Conservation (phyloP, 1,140 invertebrate species). For the Ptiloglossa arizonensis region DNA sequence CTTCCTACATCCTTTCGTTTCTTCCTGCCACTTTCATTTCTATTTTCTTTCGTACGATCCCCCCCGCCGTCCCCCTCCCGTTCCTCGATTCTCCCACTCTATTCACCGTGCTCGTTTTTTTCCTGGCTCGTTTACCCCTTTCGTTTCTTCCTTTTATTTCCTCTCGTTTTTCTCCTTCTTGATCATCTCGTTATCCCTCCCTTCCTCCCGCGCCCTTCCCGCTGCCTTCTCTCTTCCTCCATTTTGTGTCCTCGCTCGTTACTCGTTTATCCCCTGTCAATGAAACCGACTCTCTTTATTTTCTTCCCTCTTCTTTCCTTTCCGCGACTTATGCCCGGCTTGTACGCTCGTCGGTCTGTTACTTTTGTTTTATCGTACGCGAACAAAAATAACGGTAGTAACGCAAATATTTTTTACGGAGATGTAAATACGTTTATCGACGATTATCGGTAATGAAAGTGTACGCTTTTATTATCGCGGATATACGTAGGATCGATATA, state of each 20-base stretch:
- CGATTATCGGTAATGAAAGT: too few species aligned
- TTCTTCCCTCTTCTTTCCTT: too few species aligned
- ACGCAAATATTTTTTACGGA: too few species aligned
- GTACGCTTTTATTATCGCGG: too few species aligned
- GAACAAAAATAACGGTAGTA: too few species aligned
- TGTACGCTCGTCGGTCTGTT: background rate
- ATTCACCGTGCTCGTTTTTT: background rate
- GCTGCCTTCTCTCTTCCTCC: too few species aligned
- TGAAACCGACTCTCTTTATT: constrained; percentile 7
- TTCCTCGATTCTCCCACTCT: background rate
- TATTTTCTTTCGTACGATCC: background rate
- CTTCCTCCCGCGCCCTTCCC: background rate
- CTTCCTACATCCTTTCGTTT: constrained; percentile 16
- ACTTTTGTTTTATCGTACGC: too few species aligned
- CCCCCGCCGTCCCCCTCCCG: background rate
- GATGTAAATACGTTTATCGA: too few species aligned
- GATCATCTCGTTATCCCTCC: background rate
- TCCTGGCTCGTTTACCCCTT: background rate
- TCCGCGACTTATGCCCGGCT: background rate
- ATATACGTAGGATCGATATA: too few species aligned
- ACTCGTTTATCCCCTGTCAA: background rate
- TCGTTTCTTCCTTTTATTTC: background rate
- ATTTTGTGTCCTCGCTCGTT: background rate
- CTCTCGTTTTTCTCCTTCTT: background rate
- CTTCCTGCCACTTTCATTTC: constrained; percentile 4